Base-by-base conservation (phyloP, 2,113 vertebrate genomes). In the Hippocampus barbouri region DNA sequence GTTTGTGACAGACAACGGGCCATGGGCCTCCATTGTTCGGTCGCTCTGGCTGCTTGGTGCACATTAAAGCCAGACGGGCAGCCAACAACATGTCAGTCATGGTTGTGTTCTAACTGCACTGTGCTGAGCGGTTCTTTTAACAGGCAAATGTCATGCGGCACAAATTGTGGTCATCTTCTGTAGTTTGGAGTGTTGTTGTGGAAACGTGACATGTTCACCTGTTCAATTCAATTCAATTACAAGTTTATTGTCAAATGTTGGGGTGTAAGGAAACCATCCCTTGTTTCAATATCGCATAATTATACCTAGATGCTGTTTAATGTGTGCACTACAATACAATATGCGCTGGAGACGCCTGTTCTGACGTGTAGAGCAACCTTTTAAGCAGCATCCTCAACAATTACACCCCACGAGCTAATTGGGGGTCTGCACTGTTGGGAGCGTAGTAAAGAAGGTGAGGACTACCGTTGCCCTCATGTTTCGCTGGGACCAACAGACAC, bases 1-100 rank as follows among this genome's bases (percentile, higher is more conserved):
- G 74, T 73, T 72, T 86, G 85, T 80, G 84, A 87, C 79, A 85
- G 82, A 69, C 77, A 54, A 77, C 18, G 71, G 78, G 78, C 72
- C 82, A 65, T 60, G 30, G 76, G 64, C 73, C 49, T 62, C 76
- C 57, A 84, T 87, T 85, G 83, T 87, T 84, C 75, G 59, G 61
- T 27, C 70, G 80, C 75, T 68, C 82, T 79, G 82, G 82, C 80
- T 66, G 57, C 79, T 61, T 75, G 76, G 68, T 2, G 8, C 72
- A 87, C 76, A 91, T 89, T 73, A 89, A 84, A 90, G 71, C 81
- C 83, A 89, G 87, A 85, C 80, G 65, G 72, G 78, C 80, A 66
- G 68, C 76, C 68, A 45, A 75, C 74, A 85, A 78, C 83, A 88
- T 87, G 86, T 78, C 81, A 69, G 79, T 88, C 62, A 78, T 87